Evolutionary conservation across 2,797 vertebrate species (phyloP).

Genomic region (Avahi laniger): DNA sequence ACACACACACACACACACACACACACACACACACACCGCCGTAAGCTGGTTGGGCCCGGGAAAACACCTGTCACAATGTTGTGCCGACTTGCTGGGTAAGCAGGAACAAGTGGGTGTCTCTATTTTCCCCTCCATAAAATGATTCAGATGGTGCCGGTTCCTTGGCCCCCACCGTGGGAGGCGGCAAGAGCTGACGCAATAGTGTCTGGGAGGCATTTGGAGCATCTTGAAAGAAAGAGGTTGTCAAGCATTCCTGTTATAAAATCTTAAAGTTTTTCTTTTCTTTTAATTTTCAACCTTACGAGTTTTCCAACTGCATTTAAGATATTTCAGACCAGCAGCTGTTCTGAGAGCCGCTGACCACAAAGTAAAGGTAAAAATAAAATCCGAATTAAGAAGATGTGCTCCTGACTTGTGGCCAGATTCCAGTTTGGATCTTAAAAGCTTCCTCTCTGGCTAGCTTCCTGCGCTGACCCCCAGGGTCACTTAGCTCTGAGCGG

Average conservation of each 20-base stretch:
- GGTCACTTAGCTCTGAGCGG: slow-evolving; percentile 50
- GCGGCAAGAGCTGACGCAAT: slow-evolving; percentile 45
- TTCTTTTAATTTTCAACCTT: slow-evolving; percentile 49
- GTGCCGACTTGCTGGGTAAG: slow-evolving; percentile 63
- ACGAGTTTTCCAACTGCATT: slow-evolving; percentile 46
- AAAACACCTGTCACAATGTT: slow-evolving; percentile 77
- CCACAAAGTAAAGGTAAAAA: slow-evolving; percentile 65
- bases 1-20: neutral
- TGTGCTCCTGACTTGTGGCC: slow-evolving; percentile 60
- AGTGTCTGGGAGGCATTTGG: slow-evolving; percentile 60
- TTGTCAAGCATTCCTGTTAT: slow-evolving; percentile 53
- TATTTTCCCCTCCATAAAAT: slow-evolving; percentile 68
- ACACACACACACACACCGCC: neutral
- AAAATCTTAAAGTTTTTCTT: slow-evolving; percentile 43
- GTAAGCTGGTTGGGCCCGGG: slow-evolving; percentile 24
- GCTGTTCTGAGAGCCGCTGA: slow-evolving; percentile 52
- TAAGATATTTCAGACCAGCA: slow-evolving; percentile 54
- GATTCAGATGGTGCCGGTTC: slow-evolving; percentile 66
- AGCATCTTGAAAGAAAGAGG: slow-evolving; percentile 66
- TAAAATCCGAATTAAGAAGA: slow-evolving; percentile 64
- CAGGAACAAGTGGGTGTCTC: slow-evolving; percentile 71
- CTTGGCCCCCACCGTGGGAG: slow-evolving; percentile 61
- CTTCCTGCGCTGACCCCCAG: slow-evolving; percentile 66
- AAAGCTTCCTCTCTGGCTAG: slow-evolving; percentile 71
- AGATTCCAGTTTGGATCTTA: slow-evolving; percentile 72